Evolutionary conservation across 2,888 invertebrate species (phyloP).

Genomic region (Xylota sylvarum): DNA sequence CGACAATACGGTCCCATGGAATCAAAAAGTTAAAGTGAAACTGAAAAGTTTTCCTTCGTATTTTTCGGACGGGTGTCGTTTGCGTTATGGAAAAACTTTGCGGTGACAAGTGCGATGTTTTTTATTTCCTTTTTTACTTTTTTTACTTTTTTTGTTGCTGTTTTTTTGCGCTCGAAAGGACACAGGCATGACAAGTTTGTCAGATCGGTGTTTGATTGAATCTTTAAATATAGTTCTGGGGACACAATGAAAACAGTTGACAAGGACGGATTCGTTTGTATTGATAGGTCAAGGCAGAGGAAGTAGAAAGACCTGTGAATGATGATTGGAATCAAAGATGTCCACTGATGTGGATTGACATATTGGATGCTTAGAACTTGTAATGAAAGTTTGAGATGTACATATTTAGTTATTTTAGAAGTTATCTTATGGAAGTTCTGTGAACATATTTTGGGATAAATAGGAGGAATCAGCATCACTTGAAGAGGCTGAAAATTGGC

Average conservation of each 20-base stretch:
- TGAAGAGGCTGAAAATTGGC: too few relatives aligned
- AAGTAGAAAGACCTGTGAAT: not conserved
- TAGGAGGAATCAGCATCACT: too few relatives aligned
- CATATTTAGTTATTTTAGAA: too few relatives aligned
- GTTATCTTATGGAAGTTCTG: too few relatives aligned
- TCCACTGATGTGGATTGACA: not conserved
- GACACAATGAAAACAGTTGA: not conserved
- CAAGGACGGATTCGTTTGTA: not conserved
- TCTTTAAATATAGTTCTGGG: slow-evolving; percentile 6
- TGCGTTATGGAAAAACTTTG: slow-evolving; percentile 1
- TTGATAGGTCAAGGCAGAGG: not conserved
- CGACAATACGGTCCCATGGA: not conserved
- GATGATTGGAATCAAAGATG: not conserved
- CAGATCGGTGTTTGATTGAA: slow-evolving; percentile 24
- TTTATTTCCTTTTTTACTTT: not conserved
- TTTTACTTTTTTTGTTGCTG: not conserved
- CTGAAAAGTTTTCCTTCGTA: slow-evolving; percentile 9
- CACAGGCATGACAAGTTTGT: slow-evolving; percentile 6
- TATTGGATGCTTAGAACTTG: not conserved
- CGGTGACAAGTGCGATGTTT: slow-evolving; percentile 12
- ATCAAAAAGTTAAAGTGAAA: slow-evolving; percentile 50
- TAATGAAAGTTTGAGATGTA: too few relatives aligned
- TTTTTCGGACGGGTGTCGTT: not conserved
- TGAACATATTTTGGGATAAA: too few relatives aligned
- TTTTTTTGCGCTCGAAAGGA: not conserved